phyloP scores from a whole-genome alignment of 2,888 invertebrate species.

The Harpagoxenus sublaevis region DNA sequence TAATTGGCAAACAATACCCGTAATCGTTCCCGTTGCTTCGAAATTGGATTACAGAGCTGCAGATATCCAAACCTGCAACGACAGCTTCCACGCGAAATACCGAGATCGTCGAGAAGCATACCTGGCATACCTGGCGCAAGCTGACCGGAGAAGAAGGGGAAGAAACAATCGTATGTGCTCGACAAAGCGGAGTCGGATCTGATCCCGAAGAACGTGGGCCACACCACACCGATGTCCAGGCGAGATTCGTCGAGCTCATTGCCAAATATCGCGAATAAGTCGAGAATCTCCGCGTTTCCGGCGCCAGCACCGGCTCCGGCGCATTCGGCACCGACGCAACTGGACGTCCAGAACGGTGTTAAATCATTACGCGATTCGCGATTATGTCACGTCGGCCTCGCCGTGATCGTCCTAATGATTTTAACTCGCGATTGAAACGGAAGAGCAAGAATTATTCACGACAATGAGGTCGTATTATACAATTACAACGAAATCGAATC shows the following conservation, averaged over 20 bases:
- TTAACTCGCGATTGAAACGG: constrained; percentile 49
- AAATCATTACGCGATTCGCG: constrained; percentile 45
- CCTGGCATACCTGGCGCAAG: constrained; percentile 60
- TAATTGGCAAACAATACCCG: background rate
- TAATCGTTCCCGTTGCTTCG: background rate
- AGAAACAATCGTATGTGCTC: constrained; percentile 56
- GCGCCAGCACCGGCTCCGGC: constrained; percentile 74
- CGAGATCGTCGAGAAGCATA: constrained; percentile 62
- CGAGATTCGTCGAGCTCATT: constrained; percentile 66
- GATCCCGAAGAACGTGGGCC: constrained; percentile 56
- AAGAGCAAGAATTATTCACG: constrained; percentile 1
- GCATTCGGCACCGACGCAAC: constrained; percentile 73
- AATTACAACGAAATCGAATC: background rate
- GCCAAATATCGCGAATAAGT: constrained; percentile 66
- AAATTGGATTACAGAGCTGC: constrained; percentile 65
- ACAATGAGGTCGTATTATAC: constrained; percentile 49
- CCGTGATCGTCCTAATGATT: constrained; percentile 57
- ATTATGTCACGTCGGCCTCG: constrained; percentile 59
- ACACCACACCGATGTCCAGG: constrained; percentile 65
- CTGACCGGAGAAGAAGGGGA: constrained; percentile 66
- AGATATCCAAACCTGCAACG: constrained; percentile 65
- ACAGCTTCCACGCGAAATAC: constrained; percentile 58
- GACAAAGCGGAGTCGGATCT: constrained; percentile 43
- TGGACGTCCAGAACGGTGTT: constrained; percentile 64
- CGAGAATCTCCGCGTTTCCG: constrained; percentile 66